phyloP scores from a whole-genome alignment of 2,888 invertebrate species.

The Drosophila vallismaia region DNA sequence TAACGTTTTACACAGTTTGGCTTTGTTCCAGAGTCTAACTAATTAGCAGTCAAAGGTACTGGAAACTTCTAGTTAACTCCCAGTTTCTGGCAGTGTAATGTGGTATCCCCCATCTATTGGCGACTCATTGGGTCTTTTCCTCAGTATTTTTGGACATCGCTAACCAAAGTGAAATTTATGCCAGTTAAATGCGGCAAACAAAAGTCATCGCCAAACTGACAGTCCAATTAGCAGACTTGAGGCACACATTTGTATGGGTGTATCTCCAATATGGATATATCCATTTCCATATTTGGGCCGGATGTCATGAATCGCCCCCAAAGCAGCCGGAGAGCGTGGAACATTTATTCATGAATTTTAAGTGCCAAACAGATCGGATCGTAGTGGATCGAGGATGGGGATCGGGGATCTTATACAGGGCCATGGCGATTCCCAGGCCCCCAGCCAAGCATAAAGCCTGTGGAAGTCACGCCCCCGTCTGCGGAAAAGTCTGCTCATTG shows the following conservation, averaged over 20 bases:
- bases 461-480: conserved; percentile 44
- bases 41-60: conserved; percentile 9
- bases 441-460: conserved; percentile 73
- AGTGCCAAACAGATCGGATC: conserved; percentile 45
- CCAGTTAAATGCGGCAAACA: conserved; percentile 62
- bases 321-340: conserved; percentile 33
- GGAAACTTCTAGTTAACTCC: conserved; percentile 30
- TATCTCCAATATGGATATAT: conserved; percentile 35
- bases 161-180: conserved; percentile 78
- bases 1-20: background rate
- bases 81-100: conserved; percentile 44
- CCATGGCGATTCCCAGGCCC: conserved; percentile 55
- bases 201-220: conserved; percentile 66
- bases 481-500: conserved; percentile 48
- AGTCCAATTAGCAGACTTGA: conserved; percentile 81
- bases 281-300: conserved; percentile 56
- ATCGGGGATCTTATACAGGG: conserved; percentile 9
- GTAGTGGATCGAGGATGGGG: conserved; percentile 1
- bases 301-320: conserved; percentile 62
- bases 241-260: conserved; percentile 19
- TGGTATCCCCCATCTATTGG: conserved; percentile 7
- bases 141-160: conserved; percentile 31
- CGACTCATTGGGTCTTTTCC: conserved; percentile 14
- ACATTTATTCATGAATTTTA: conserved; percentile 62
- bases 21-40: background rate